Evolutionary conservation across 2,888 invertebrate genomes (phyloP).

Genomic region (Galerucella nymphaeae): DNA sequence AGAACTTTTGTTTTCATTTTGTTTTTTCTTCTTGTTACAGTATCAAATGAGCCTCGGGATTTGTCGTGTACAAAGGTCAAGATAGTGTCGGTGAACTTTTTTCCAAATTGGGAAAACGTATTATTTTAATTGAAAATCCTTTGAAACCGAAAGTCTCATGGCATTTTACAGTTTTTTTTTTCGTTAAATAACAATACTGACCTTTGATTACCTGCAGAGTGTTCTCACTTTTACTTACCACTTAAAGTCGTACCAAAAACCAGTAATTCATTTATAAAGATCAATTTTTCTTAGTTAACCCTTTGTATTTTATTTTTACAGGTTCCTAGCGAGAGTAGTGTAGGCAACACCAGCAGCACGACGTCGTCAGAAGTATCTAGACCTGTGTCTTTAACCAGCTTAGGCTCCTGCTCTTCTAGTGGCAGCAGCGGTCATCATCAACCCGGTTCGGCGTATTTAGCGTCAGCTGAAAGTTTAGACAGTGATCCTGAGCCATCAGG

Average conservation of each 20-base stretch:
- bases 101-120: conserved; percentile 6
- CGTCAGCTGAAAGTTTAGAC: conserved; percentile 88
- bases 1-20: conserved; percentile 20
- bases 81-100: conserved; percentile 2
- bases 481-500: conserved; percentile 75
- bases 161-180: too few relatives aligned
- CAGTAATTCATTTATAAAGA: background rate
- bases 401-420: conserved; percentile 79
- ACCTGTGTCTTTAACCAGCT: conserved; percentile 81
- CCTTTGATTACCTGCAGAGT: background rate
- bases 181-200: too few relatives aligned
- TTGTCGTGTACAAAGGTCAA: background rate
- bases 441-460: conserved; percentile 82
- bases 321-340: conserved; percentile 64
- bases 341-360: conserved; percentile 68
- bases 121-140: background rate
- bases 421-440: conserved; percentile 71
- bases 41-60: conserved; percentile 1
- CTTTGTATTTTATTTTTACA: conserved; percentile 47
- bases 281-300: background rate
- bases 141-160: background rate
- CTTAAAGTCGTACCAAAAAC: background rate
- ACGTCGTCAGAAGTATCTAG: conserved; percentile 71
- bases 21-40: conserved; percentile 5
- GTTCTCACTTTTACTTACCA: background rate